phyloP scores from a whole-genome alignment of 2,113 vertebrate species.

The Oryzias woworae region DNA sequence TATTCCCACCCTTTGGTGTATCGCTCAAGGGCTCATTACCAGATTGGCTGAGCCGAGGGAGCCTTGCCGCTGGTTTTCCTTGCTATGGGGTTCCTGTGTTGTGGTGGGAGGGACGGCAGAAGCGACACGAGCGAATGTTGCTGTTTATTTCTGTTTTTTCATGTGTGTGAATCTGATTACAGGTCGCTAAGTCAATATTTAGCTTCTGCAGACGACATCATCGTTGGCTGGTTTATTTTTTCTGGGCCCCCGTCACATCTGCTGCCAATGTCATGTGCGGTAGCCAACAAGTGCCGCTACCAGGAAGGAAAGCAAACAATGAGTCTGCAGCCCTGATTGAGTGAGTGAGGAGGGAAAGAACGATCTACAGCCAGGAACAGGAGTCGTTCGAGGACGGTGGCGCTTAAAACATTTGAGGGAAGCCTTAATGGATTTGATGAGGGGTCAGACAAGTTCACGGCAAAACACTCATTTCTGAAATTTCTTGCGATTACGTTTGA shows the following conservation, averaged over 20 bases:
- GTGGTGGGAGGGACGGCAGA: constrained; percentile 68
- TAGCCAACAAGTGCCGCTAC: constrained; percentile 67
- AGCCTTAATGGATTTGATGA: constrained; percentile 33
- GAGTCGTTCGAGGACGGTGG: constrained; percentile 20
- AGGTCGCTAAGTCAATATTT: constrained; percentile 83
- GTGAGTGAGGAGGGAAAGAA: constrained; percentile 43
- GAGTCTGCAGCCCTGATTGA: constrained; percentile 50
- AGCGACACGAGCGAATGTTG: constrained; percentile 67
- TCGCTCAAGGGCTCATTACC: constrained; percentile 64
- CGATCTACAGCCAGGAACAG: constrained; percentile 38
- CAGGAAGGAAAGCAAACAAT: constrained; percentile 68
- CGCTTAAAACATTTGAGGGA: constrained; percentile 32
- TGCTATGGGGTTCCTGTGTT: constrained; percentile 63
- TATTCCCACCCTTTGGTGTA: constrained; percentile 56
- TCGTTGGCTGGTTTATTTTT: constrained; percentile 76
- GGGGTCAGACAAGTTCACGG: constrained; percentile 36
- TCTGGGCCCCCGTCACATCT: constrained; percentile 67
- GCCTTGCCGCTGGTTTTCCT: constrained; percentile 48
- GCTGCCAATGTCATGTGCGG: constrained; percentile 71
- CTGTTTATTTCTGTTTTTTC: constrained; percentile 81
- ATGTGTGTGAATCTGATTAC: constrained; percentile 83
- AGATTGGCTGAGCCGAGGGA: constrained; percentile 59
- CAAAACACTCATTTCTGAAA: constrained; percentile 17
- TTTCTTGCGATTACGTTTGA: constrained; percentile 24
- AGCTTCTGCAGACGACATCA: constrained; percentile 77